Base-by-base conservation (phyloP, 2,888 invertebrate genomes). In the Germaria angustata region DNA sequence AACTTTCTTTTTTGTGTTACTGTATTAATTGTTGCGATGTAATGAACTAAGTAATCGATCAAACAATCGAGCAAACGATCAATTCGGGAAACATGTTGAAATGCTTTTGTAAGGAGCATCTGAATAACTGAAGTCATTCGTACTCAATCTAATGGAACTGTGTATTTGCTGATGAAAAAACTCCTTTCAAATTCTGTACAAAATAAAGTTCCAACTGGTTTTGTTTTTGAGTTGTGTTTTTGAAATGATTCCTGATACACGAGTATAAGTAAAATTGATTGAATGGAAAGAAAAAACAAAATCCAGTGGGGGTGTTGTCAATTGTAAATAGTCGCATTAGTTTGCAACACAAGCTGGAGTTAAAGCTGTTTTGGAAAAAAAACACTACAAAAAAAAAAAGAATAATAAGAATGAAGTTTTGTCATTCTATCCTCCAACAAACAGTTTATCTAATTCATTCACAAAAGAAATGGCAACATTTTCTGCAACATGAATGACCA, bases 291-390 rank as follows among this genome's bases (percentile, higher is more conserved):
- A 81, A 68, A 53, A 28, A 6, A 28, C 3, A 28, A 28, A 76
- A 51, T 49, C 13, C 66, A 80, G 83, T 76, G 86, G 86, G 73
- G 80, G 77, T 59, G 76, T 66, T 66, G 59, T 49, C 24, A 51
- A 17, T 24, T 71, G 59, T 59, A 28, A 36, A 36, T 66, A 57
- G 75, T 57, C 65, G 55, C 57, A 55, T 55, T 49, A 20, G 24
- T 61, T 73, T 57, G 2, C n/a, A 44, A 9, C n/a, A 51, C 6
- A 20, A 61, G 39, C 46, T 20, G 36, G 49, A 66, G 28, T 24
- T 61, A 22, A 7, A 46, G 44, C 36, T 9, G 77, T 46, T 53
- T 53, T 20, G 17, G 41, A 24, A n/a, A 17, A 65, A 39, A n/a
- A n/a, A n/a, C n/a, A n/a, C 28, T 5, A 28, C 28, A 28, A 28